Conservation (phyloP, 2,888 invertebrate genomes). For the Ophraella communa region DNA sequence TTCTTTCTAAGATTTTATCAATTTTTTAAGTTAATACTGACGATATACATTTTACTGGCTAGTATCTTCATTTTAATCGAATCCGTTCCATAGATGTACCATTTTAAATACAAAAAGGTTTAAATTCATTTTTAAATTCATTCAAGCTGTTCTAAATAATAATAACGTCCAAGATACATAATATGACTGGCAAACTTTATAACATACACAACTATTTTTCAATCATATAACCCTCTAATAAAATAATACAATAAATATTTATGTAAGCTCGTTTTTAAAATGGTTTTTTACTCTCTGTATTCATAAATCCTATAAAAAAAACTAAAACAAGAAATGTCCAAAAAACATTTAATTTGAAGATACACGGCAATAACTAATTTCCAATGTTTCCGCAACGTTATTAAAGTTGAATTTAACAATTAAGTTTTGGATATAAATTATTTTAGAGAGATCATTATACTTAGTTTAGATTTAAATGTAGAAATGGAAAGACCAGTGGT, state of each 20-base stretch:
- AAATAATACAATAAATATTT: background rate
- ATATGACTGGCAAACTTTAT: background rate
- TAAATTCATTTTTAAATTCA: no score
- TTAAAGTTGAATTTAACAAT: no score
- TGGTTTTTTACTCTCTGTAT: background rate
- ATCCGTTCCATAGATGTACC: background rate
- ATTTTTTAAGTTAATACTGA: constrained; percentile 6
- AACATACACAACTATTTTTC: background rate
- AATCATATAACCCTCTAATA: background rate
- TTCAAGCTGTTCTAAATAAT: no score
- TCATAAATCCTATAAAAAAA: background rate
- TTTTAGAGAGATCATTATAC: background rate
- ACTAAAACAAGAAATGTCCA: background rate
- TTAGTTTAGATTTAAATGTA: background rate
- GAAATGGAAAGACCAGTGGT: background rate
- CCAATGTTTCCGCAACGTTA: no score
- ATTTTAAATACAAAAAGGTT: no score
- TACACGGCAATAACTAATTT: background rate
- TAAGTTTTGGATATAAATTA: background rate
- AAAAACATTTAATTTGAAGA: background rate
- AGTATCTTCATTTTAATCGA: background rate
- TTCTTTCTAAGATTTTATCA: constrained; percentile 11
- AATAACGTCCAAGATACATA: background rate
- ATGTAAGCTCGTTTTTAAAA: background rate
- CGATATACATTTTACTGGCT: background rate